Evolutionary conservation across 1,140 invertebrate species (phyloP), one percentile per base, ranked within the genome.

Genomic region (Drosophila jambulina): DNA sequence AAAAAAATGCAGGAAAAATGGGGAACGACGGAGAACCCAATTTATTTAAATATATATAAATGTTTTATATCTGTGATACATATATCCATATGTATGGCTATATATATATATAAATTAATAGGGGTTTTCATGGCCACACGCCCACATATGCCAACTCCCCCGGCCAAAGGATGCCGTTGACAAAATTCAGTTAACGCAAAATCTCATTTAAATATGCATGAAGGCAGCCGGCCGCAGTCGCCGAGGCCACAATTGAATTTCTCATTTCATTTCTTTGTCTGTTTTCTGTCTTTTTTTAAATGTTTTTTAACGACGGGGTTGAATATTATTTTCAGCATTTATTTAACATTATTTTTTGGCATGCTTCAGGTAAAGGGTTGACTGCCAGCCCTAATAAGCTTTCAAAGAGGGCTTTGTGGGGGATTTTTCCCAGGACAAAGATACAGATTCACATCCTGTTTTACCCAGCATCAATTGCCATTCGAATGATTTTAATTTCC

Each of bases 181-280:
- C 77, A 86, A 87, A 87, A 87, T 87, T 87, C 83, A 88, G 84
- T 87, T 88, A 87, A 87, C 83, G 80, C 83, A 78, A 87, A 87
- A 87, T 88, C 80, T 87, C 83, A 87, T 87, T 87, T 87, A 83
- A 87, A 87, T 87, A 87, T 87, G 83, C 80, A 87, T 87, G 83
- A 87, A 88, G 79, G 65, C 67, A 78, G 76, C 67, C 51, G 54
- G 45, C 48, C 67, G 45, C 54, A 42, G 36, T 59, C 70, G 45
- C 43, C 56, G 38, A 36, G 43, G 46, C 69, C 69, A 71, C 69
- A 72, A 72, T 72, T 72, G 53, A 72, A 72, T 72, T 72, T 72
- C 65, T 49, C 69, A 71, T 72, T 72, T 72, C 36, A 72, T 72
- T 72, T 60, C n/a, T 27, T 19, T 43, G 21, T 42, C 3, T 25